These are phyloP conservation scores for Crematogaster levior DNA, from an alignment of 2,888 invertebrate species.

Conservation along the genomic window DNA sequence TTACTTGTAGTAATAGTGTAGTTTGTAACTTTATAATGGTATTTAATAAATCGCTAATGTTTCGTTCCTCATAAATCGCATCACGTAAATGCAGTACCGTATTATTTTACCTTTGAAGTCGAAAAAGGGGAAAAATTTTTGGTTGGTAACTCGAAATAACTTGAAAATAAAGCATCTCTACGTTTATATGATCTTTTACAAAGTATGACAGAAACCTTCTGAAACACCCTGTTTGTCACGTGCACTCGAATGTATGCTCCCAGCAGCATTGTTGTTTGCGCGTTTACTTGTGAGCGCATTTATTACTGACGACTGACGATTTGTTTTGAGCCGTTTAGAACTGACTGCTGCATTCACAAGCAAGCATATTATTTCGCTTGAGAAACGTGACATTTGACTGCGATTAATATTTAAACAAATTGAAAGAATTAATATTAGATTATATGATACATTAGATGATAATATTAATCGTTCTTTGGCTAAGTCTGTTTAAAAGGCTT, in stretches of 20 bases:
- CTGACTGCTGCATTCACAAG: conserved; percentile 51
- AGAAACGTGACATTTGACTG: conserved; percentile 14
- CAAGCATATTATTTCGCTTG: conserved; percentile 57
- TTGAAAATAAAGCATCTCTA: no score
- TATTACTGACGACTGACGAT: conserved; percentile 66
- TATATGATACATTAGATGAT: not conserved
- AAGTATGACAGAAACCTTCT: no score
- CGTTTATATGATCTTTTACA: no score
- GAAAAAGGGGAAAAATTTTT: no score
- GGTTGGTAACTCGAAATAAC: no score
- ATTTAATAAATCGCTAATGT: no score
- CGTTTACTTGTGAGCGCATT: conserved; percentile 65
- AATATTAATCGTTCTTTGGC: not conserved
- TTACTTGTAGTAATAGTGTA: no score
- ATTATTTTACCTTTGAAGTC: no score
- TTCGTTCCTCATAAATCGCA: no score
- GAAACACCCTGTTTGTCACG: conserved; percentile 63
- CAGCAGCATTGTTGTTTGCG: conserved; percentile 61
- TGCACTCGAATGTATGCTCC: conserved; percentile 58
- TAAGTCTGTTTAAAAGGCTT: not conserved
- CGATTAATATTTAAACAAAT: conserved; percentile 36
- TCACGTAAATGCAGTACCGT: no score
- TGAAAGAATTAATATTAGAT: conserved; percentile 33
- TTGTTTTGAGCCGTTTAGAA: conserved; percentile 64
- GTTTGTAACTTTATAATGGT: no score